These are phyloP conservation scores for Neoaliturus tenellus DNA, from an alignment of 2,888 invertebrate genomes.

Conservation along the genomic window DNA sequence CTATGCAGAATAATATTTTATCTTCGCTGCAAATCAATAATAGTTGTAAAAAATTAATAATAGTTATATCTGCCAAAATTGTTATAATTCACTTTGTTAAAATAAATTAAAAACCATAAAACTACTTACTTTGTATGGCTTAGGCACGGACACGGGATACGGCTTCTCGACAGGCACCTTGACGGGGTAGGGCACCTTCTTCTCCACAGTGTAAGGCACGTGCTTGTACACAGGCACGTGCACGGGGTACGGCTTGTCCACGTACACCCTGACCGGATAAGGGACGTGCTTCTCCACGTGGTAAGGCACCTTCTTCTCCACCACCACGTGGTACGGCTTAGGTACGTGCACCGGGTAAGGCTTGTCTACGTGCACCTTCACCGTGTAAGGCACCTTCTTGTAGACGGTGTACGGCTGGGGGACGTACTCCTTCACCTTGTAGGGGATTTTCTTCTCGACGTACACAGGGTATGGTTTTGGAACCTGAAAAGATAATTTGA, in stretches of 20 bases:
- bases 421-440: constrained; percentile 61
- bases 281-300: constrained; percentile 28
- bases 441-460: constrained; percentile 40
- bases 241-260: constrained; percentile 51
- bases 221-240: constrained; percentile 56
- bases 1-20: too few relatives aligned
- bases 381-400: constrained; percentile 60
- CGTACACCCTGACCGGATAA: constrained; percentile 60
- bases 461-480: constrained; percentile 82
- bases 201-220: constrained; percentile 34
- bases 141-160: constrained; percentile 60
- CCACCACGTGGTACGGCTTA: constrained; percentile 79
- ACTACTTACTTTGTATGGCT: constrained; percentile 20
- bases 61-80: background rate
- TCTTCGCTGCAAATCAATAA: too few relatives aligned
- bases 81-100: too few relatives aligned
- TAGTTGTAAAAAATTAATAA: too few relatives aligned
- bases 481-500: too few relatives aligned
- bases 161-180: constrained; percentile 65
- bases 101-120: too few relatives aligned
- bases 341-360: constrained; percentile 56
- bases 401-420: constrained; percentile 74
- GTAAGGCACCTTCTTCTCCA: constrained; percentile 85
- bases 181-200: constrained; percentile 51
- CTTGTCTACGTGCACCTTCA: constrained; percentile 65